Base-by-base conservation (phyloP, 2,113 vertebrate genomes). In the Canis aureus region DNA sequence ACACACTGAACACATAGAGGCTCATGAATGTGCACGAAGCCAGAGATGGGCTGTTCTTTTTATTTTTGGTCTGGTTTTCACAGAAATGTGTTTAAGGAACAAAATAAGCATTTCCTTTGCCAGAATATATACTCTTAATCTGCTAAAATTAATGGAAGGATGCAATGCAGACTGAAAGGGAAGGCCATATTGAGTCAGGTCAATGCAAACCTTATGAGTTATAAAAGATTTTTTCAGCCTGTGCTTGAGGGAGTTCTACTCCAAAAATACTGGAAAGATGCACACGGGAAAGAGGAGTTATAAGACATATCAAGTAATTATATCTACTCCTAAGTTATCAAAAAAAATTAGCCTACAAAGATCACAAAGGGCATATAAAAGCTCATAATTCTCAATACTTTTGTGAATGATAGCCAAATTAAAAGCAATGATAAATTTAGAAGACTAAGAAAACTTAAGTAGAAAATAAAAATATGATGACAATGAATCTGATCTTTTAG, bases 41-140 rank as follows among this genome's bases (percentile, higher is more conserved):
- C 8, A 87, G 8, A 89, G 6, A 23, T 74, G 64, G 5, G 51
- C 67, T 35, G 0, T 55, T 78, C 32, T 73, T 95, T 93, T 86
- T 92, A 73, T 53, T 93, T 32, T 93, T 93, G 76, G 15, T 93
- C 76, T 95, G 8, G 16, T 85, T 94, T 96, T 88, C 25, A 86
- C 1, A 91, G 71, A 83, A 92, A 88, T 76, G 71, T 64, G 20
- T 32, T 85, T 64, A 92, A 76, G 6, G 4, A 94, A 92, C 4
- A 88, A 93, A 66, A 78, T 67, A 87, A 69, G 3, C 51, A 84
- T 84, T 79, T 96, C 5, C n/a, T 67, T 22, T 3, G 60, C 38
- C 12, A 90, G 5, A 91, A 67, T 74, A 57, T 22, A 23, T 53
- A 66, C 27, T 94, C 76, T 95, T 88, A 59, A 67, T 76, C 19